Evolutionary conservation across 2,888 invertebrate species (phyloP).

Genomic region (Notodonta dromedarius): DNA sequence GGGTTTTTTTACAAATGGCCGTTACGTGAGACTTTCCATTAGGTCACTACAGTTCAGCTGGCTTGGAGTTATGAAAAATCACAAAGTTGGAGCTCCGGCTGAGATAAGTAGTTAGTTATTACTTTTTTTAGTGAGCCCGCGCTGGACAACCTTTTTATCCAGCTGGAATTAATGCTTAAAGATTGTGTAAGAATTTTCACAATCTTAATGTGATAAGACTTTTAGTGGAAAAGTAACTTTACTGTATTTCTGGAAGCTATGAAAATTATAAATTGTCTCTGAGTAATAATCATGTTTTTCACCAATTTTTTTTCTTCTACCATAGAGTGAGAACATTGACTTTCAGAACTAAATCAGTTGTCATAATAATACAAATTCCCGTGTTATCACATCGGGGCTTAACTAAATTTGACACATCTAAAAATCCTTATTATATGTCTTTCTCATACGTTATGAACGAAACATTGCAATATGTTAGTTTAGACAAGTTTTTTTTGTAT

Average conservation of each 20-base stretch:
- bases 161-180: slow-evolving; percentile 48
- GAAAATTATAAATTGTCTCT: neutral
- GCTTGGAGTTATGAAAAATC: slow-evolving; percentile 68
- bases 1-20: slow-evolving; percentile 55
- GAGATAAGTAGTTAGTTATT: slow-evolving; percentile 63
- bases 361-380: too few species aligned
- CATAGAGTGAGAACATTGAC: too few species aligned
- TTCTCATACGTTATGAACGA: too few species aligned
- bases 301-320: too few species aligned
- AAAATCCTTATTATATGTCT: too few species aligned
- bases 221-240: neutral
- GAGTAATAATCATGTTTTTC: too few species aligned
- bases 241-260: neutral
- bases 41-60: slow-evolving; percentile 48
- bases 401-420: too few species aligned
- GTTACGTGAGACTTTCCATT: slow-evolving; percentile 55
- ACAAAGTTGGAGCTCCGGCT: slow-evolving; percentile 58
- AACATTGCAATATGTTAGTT: too few species aligned
- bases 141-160: slow-evolving; percentile 33
- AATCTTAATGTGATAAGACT: slow-evolving; percentile 1
- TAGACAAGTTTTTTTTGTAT: too few species aligned
- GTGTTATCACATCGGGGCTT: too few species aligned
- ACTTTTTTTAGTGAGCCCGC: slow-evolving; percentile 42
- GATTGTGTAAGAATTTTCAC: slow-evolving; percentile 28
- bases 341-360: too few species aligned